These are phyloP conservation scores for Zhuqinia jingwanae DNA, from an alignment of 2,888 invertebrate species.

Conservation along the genomic window DNA sequence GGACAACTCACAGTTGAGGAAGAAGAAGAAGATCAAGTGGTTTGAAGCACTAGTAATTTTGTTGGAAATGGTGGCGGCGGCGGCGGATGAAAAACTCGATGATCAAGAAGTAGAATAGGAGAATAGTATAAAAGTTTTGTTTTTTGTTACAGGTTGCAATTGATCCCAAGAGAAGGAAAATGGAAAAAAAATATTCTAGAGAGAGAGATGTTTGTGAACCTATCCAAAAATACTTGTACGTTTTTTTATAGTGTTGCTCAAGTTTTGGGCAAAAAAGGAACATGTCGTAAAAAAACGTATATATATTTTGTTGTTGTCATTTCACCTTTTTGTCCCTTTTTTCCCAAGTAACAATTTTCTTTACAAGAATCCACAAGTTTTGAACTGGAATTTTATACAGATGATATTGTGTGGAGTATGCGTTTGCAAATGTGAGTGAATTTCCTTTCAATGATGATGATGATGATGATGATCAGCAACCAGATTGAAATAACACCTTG, in stretches of 20 bases:
- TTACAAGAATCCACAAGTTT: slow-evolving; percentile 33
- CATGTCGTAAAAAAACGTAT: slow-evolving; percentile 47
- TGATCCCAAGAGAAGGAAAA: slow-evolving; percentile 21
- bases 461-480: slow-evolving; percentile 9
- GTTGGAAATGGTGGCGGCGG: neutral
- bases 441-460: slow-evolving; percentile 1
- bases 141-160: slow-evolving; percentile 15
- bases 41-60: slow-evolving; percentile 1
- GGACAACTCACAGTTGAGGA: no score
- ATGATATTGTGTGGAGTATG: neutral
- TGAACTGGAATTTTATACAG: neutral
- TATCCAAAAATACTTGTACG: neutral
- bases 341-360: neutral
- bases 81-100: neutral
- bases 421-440: neutral
- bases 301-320: neutral
- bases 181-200: no score
- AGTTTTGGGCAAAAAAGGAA: slow-evolving; percentile 7
- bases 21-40: neutral
- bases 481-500: slow-evolving; percentile 28
- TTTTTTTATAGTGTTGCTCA: no score
- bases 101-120: neutral
- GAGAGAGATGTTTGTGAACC: no score
- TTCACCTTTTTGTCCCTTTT: neutral
- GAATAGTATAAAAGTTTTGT: neutral